A percentile compares a stretch with the other conserved stretches of the same genome.
Conservation (phyloP, 37 sponge, comb jelly and placozoan species). For the Haliclona indistincta region DNA sequence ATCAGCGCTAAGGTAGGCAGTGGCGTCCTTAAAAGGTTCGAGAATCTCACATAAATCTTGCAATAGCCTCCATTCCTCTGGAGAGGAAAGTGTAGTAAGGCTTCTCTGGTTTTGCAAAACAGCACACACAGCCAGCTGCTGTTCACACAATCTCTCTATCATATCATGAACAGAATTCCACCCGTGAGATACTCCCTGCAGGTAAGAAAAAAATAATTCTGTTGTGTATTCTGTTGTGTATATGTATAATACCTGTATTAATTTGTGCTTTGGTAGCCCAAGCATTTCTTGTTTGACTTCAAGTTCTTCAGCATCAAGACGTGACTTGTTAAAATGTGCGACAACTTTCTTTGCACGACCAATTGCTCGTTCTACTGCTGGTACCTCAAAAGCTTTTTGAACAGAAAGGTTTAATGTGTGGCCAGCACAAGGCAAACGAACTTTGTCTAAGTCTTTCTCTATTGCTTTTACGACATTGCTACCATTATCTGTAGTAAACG, state of each 20-base stretch:
- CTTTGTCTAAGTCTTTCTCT: conserved; percentile 8
- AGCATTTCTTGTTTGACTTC: conserved; percentile 10
- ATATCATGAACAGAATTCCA: conserved; percentile 27
- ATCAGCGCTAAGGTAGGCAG: conserved; percentile 17
- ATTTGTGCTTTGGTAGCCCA: conserved; percentile 4
- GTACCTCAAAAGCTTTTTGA: background rate
- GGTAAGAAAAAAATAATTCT: background rate
- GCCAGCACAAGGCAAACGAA: conserved; percentile 23
- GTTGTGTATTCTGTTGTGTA: background rate
- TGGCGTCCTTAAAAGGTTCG: conserved; percentile 22
- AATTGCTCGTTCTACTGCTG: background rate
- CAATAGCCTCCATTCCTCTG: conserved; percentile 19
- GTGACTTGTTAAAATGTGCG: conserved; percentile 11
- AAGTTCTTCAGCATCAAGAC: conserved; percentile 6
- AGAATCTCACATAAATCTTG: conserved; percentile 15
- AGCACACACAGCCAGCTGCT: conserved; percentile 23
- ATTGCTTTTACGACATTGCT: conserved; percentile 26
- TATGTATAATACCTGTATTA: background rate
- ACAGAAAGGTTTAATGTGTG: conserved; percentile 25
- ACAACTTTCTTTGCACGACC: background rate
- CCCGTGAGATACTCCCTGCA: background rate
- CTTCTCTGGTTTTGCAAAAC: conserved; percentile 3
- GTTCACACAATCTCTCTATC: conserved; percentile 21
- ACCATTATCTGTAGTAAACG: conserved; percentile 23
- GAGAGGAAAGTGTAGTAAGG: conserved; percentile 9